Conservation (phyloP, 2,888 invertebrate species). For the Atrina japonica region DNA sequence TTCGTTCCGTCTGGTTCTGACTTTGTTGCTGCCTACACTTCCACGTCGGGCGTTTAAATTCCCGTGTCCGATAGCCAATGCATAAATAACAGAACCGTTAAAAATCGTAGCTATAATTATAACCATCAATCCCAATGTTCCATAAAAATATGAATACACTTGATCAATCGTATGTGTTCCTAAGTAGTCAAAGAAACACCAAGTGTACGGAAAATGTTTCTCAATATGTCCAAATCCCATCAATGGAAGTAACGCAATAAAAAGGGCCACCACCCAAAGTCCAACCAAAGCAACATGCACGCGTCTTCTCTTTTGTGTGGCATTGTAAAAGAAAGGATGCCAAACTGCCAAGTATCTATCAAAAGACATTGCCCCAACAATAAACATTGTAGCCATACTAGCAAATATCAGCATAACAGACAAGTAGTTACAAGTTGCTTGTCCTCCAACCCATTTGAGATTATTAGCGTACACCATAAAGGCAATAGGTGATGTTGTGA, state of each 20-base stretch:
- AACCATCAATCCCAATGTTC: constrained; percentile 24
- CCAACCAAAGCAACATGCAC: constrained; percentile 4
- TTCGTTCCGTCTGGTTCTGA: constrained; percentile 60
- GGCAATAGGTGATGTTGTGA: constrained; percentile 33
- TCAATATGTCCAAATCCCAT: constrained; percentile 34
- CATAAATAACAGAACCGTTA: constrained; percentile 27
- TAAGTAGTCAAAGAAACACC: constrained; percentile 41
- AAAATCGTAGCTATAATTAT: constrained; percentile 7
- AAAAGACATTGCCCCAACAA: constrained; percentile 35
- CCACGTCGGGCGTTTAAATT: constrained; percentile 10
- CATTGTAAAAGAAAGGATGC: constrained; percentile 31
- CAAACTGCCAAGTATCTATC: constrained; percentile 38
- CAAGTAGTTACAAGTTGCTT: constrained; percentile 33
- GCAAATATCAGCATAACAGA: constrained; percentile 41
- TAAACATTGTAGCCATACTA: constrained; percentile 31
- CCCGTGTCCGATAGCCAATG: neutral
- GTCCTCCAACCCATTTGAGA: constrained; percentile 69
- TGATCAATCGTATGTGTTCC: constrained; percentile 17
- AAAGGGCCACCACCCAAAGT: constrained; percentile 24
- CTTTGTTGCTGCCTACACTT: constrained; percentile 36
- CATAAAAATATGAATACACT: constrained; percentile 24
- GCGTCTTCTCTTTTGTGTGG: constrained; percentile 21
- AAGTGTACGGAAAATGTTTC: constrained; percentile 36
- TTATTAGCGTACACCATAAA: constrained; percentile 40
- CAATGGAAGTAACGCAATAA: constrained; percentile 30